Conservation (phyloP, 2,797 vertebrate genomes). For the Acanthiza pusilla region DNA sequence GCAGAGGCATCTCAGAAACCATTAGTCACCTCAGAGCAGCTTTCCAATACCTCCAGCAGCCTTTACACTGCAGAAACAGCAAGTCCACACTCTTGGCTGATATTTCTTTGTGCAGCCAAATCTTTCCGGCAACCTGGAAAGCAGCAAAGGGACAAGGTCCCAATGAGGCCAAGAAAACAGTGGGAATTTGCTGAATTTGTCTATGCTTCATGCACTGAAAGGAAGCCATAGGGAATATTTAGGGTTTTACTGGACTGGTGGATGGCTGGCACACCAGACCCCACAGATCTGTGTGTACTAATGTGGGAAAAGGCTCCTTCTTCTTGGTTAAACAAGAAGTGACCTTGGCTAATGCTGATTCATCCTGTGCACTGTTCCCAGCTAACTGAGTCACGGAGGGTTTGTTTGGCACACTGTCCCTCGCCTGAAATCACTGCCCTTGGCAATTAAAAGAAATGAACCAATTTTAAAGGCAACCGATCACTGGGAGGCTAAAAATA, state of each 20-base stretch:
- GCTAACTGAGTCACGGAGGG: slow-evolving; percentile 27
- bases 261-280: neutral
- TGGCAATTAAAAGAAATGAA: slow-evolving; percentile 56
- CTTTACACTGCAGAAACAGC: neutral
- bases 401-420: slow-evolving; percentile 38
- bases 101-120: slow-evolving; percentile 33
- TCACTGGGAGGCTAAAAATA: slow-evolving; percentile 50
- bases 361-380: slow-evolving; percentile 16
- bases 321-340: slow-evolving; percentile 14
- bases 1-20: slow-evolving; percentile 18
- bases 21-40: slow-evolving; percentile 14
- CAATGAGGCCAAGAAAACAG: neutral
- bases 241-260: neutral
- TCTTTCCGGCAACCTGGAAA: slow-evolving; percentile 7
- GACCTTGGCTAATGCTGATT: slow-evolving; percentile 58
- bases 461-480: slow-evolving; percentile 21
- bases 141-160: neutral
- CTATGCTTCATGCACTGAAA: neutral
- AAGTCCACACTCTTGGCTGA: neutral
- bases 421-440: slow-evolving; percentile 3
- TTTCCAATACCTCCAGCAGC: neutral
- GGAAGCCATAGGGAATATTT: neutral
- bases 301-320: neutral
- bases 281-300: neutral
- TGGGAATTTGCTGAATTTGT: neutral